These are phyloP conservation scores for Bos taurus DNA, from an alignment of 2,113 vertebrate genomes.

Conservation along the genomic window ARS-UCD2.0 NC_037335.1:43442001-43442500, in stretches of 20 bases:
- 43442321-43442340: neutral
- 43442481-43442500: neutral
- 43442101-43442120: neutral
- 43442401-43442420: neutral
- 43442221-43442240: neutral
- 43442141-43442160: neutral
- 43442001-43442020: neutral
- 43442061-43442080: neutral
- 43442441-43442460: neutral
- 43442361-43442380: neutral
- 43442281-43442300: neutral
- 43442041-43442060: neutral
- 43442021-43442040: neutral
- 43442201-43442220: neutral
- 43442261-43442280: neutral
- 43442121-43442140: neutral
- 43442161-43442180: neutral
- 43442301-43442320: neutral
- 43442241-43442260: neutral
- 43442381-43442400: neutral
- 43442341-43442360: neutral
- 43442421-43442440: neutral
- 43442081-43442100: neutral
- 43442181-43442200: neutral
- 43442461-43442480: neutral